phyloP scores from a whole-genome alignment of 2,113 vertebrate species.

The Notechis scutatus region DNA sequence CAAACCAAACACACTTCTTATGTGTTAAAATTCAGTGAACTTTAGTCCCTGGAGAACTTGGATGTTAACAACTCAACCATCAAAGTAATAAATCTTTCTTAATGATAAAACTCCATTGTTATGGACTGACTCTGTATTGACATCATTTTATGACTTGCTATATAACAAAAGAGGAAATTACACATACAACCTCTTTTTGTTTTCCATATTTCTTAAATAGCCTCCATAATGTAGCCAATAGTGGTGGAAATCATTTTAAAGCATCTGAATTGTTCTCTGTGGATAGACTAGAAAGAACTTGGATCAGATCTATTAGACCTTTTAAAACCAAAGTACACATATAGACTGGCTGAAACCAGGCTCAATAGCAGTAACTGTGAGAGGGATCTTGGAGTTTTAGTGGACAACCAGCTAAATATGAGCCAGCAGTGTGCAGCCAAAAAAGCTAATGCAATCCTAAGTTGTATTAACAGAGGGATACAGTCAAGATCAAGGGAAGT shows the following conservation, averaged over 20 bases:
- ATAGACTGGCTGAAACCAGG: too few species aligned
- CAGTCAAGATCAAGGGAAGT: too few species aligned
- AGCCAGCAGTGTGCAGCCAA: too few species aligned
- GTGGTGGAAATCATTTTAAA: neutral
- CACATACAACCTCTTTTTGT: neutral
- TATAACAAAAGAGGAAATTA: conserved; percentile 12
- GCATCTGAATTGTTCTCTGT: neutral
- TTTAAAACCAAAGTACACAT: neutral
- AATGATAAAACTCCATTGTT: neutral
- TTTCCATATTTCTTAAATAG: neutral
- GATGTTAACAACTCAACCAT: neutral
- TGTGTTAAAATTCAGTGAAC: neutral
- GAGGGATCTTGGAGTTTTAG: too few species aligned
- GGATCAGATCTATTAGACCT: neutral
- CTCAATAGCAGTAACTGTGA: too few species aligned
- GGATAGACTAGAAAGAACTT: neutral
- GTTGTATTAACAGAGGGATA: too few species aligned
- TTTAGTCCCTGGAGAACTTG: neutral
- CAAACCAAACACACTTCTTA: neutral
- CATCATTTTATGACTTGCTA: neutral
- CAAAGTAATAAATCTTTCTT: neutral
- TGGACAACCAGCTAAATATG: too few species aligned
- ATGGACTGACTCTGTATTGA: neutral
- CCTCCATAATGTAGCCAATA: neutral
- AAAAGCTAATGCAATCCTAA: too few species aligned